Conservation (phyloP, 1,140 invertebrate species). For the Drosophila serrata region DNA sequence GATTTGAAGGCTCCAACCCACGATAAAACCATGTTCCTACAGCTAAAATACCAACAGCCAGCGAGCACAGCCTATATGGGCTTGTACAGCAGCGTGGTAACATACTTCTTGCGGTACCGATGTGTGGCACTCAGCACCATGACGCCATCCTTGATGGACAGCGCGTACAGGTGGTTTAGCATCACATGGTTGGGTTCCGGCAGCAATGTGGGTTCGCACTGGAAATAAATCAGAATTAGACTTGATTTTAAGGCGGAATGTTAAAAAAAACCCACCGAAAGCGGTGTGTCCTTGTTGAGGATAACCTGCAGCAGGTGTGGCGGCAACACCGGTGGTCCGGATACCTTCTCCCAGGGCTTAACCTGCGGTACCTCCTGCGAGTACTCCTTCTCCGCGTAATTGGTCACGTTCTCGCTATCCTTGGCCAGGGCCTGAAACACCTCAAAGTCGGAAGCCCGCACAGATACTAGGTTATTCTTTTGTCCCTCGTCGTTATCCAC, state of each 20-base stretch:
- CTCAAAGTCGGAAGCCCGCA: slow-evolving; percentile 98
- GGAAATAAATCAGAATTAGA: slow-evolving; percentile 74
- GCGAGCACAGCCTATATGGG: slow-evolving; percentile 90
- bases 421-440: slow-evolving; percentile 98
- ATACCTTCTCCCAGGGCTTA: slow-evolving; percentile 96
- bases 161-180: slow-evolving; percentile 99
- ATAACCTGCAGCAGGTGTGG: slow-evolving; percentile 99
- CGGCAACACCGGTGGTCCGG: slow-evolving; percentile 98
- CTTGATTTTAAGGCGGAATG: background rate
- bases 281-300: slow-evolving; percentile 98
- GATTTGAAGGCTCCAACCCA: slow-evolving; percentile 19
- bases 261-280: slow-evolving; percentile 89
- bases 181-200: slow-evolving; percentile 99
- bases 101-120: slow-evolving; percentile 99
- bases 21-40: slow-evolving; percentile 29
- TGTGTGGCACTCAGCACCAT: slow-evolving; percentile 99
- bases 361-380: slow-evolving; percentile 95
- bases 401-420: slow-evolving; percentile 92
- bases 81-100: slow-evolving; percentile 99
- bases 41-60: slow-evolving; percentile 35
- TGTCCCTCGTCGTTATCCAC: slow-evolving; percentile 94
- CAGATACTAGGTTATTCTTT: slow-evolving; percentile 96
- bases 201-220: slow-evolving; percentile 98
- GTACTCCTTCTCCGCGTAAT: slow-evolving; percentile 92
- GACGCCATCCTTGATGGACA: slow-evolving; percentile 99